These are phyloP conservation scores for Schizopygopsis pylzovi DNA, from an alignment of 2,797 vertebrate species.

Conservation along the genomic window DNA sequence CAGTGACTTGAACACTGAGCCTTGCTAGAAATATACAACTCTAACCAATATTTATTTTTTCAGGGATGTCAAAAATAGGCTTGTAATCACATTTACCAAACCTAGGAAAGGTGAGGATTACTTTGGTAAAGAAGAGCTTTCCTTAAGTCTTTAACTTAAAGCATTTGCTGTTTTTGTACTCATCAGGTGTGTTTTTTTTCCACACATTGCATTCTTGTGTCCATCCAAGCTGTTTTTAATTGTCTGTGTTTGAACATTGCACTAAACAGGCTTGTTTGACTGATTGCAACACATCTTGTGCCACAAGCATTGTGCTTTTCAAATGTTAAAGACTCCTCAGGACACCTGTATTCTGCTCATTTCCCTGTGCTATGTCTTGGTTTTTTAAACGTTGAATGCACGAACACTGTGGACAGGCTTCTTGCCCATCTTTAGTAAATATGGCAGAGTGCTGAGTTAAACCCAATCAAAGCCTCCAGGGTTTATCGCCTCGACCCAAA, in stretches of 20 bases:
- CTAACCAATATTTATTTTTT: slow-evolving; percentile 22
- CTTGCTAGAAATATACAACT: slow-evolving; percentile 3
- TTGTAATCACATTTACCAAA: slow-evolving; percentile 23
- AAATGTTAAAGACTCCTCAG: not conserved
- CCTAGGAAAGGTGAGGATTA: slow-evolving; percentile 18
- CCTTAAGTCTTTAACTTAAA: not conserved
- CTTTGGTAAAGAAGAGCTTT: not conserved
- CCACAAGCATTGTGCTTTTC: not conserved
- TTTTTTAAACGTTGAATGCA: slow-evolving; percentile 11
- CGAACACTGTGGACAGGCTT: not conserved
- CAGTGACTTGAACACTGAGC: slow-evolving; percentile 7
- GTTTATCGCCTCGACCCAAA: slow-evolving; percentile 23
- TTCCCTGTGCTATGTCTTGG: not conserved
- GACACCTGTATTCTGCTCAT: not conserved
- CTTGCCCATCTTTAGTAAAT: slow-evolving; percentile 36
- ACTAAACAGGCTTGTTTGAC: not conserved
- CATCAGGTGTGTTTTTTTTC: not conserved
- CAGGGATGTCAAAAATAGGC: slow-evolving; percentile 24
- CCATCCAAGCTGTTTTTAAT: not conserved
- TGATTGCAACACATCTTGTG: not conserved
- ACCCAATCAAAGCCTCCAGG: slow-evolving; percentile 42
- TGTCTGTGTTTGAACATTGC: not conserved
- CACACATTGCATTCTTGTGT: not conserved
- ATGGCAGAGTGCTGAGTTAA: slow-evolving; percentile 22
- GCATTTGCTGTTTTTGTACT: not conserved